phyloP scores from a whole-genome alignment of 2,888 invertebrate genomes.

The Ectemnius lituratus region DNA sequence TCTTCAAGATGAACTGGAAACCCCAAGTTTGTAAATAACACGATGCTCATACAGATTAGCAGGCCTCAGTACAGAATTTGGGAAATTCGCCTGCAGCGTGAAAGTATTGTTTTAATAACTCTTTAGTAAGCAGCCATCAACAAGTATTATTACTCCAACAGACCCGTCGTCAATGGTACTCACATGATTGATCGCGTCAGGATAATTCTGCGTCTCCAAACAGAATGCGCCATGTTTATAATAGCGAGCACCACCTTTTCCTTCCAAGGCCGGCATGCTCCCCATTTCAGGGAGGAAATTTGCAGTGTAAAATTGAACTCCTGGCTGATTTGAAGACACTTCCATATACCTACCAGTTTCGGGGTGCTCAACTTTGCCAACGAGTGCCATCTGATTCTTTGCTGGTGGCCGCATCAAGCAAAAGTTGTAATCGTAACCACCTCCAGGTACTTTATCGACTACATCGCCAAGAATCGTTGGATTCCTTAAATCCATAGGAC shows the following conservation, averaged over 20 bases:
- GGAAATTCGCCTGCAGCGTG: constrained; percentile 84
- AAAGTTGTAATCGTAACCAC: constrained; percentile 91
- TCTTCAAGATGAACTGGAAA: constrained; percentile 8
- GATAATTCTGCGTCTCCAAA: constrained; percentile 95
- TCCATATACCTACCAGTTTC: constrained; percentile 86
- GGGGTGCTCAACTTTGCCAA: constrained; percentile 85
- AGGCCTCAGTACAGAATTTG: constrained; percentile 85
- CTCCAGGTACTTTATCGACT: constrained; percentile 83
- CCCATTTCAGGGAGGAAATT: constrained; percentile 85
- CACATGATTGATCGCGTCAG: constrained; percentile 92
- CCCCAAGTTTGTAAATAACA: constrained; percentile 87
- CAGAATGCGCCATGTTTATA: constrained; percentile 90
- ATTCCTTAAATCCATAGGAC: constrained; percentile 86
- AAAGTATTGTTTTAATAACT: constrained; percentile 32
- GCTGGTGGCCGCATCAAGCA: constrained; percentile 79
- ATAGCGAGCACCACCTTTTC: constrained; percentile 86
- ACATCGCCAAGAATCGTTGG: constrained; percentile 83
- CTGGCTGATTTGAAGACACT: constrained; percentile 92
- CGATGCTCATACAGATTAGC: constrained; percentile 85
- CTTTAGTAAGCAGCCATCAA: too few species aligned
- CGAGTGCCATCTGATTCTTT: constrained; percentile 79
- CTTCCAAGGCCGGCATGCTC: constrained; percentile 79
- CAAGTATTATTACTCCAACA: not conserved
- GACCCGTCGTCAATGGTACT: constrained; percentile 63
- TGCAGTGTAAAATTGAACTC: constrained; percentile 93